Percentiles rank a stretch among this genome's conserved stretches.
Conservation (phyloP, 1,140 invertebrate genomes). For the Calycopis cecrops region DNA sequence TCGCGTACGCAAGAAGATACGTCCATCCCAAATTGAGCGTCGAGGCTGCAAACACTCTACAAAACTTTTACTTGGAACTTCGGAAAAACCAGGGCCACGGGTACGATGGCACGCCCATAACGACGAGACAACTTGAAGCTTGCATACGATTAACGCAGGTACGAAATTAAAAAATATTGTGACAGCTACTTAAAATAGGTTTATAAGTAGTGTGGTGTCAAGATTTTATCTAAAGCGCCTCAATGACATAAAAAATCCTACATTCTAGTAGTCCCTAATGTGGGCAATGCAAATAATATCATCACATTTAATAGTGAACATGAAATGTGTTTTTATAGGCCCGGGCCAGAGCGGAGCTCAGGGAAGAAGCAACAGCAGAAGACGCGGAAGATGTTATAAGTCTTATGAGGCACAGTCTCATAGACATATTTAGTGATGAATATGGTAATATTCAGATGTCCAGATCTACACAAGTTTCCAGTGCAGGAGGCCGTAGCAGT, state of each 20-base stretch:
- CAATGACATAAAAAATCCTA: too few species aligned
- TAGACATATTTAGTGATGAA: slow-evolving; percentile 84
- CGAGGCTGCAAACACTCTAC: slow-evolving; percentile 82
- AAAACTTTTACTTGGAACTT: slow-evolving; percentile 90
- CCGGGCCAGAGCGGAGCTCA: slow-evolving; percentile 88
- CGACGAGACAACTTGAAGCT: slow-evolving; percentile 90
- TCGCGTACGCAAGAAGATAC: slow-evolving; percentile 93
- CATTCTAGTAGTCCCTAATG: too few species aligned
- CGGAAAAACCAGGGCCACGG: slow-evolving; percentile 76
- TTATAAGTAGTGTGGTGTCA: too few species aligned
- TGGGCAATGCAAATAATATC: too few species aligned
- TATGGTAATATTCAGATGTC: slow-evolving; percentile 81
- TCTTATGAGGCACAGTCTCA: slow-evolving; percentile 88
- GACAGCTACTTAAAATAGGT: too few species aligned
- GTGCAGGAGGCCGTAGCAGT: slow-evolving; percentile 79
- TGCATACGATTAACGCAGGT: slow-evolving; percentile 91
- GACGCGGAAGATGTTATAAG: slow-evolving; percentile 93
- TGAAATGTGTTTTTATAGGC: slow-evolving; percentile 73
- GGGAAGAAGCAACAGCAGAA: slow-evolving; percentile 83
- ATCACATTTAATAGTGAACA: too few species aligned
- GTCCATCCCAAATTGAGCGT: slow-evolving; percentile 86
- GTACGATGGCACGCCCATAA: slow-evolving; percentile 80
- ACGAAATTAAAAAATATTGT: slow-evolving; percentile 17
- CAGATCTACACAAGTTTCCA: slow-evolving; percentile 82
- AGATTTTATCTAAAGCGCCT: too few species aligned